These are phyloP conservation scores for Dissostichus mawsoni DNA, from an alignment of 2,113 vertebrate species.

Conservation along the genomic window DNA sequence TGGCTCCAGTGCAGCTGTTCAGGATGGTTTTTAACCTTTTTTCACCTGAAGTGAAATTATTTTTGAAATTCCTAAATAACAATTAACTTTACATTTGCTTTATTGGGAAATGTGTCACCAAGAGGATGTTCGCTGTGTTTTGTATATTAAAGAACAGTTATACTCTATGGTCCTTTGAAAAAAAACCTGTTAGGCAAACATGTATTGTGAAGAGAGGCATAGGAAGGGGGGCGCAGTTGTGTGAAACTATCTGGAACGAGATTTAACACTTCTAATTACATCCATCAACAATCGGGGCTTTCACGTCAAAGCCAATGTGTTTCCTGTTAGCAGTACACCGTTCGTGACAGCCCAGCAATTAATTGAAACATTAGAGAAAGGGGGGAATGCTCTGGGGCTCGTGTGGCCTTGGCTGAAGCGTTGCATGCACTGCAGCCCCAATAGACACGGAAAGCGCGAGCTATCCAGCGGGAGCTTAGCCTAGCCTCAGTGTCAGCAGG, in stretches of 20 bases:
- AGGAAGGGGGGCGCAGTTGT: constrained; percentile 16
- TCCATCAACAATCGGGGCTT: constrained; percentile 76
- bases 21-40: not conserved
- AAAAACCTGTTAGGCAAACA: constrained; percentile 24
- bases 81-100: not conserved
- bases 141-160: not conserved
- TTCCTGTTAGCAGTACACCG: constrained; percentile 78
- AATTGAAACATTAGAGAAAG: constrained; percentile 78
- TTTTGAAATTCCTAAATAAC: not conserved
- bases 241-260: constrained; percentile 63
- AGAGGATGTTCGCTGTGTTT: not conserved
- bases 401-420: constrained; percentile 78
- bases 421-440: constrained; percentile 61
- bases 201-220: not conserved
- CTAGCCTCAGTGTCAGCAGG: constrained; percentile 53
- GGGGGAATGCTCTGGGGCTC: constrained; percentile 66
- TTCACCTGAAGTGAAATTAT: constrained; percentile 9
- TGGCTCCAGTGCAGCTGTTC: constrained; percentile 11
- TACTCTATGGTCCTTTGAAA: not conserved
- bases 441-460: constrained; percentile 61
- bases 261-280: constrained; percentile 75
- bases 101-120: not conserved
- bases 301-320: constrained; percentile 75
- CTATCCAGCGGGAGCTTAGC: constrained; percentile 62
- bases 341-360: constrained; percentile 81